Evolutionary conservation across 2,113 vertebrate species (phyloP).

Genomic region (Oriolus oriolus): DNA sequence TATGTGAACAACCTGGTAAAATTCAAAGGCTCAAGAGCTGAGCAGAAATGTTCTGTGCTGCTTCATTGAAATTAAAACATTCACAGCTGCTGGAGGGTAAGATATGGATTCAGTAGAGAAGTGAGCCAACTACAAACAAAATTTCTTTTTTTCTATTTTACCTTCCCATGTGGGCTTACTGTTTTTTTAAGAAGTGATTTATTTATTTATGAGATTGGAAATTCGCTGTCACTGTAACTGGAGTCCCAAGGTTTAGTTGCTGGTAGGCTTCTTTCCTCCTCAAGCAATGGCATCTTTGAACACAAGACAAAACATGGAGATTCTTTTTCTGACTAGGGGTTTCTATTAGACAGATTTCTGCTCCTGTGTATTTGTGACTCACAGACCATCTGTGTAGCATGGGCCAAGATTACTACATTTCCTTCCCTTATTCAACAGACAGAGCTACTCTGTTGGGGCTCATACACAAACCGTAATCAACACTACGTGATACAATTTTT

Average conservation of each 20-base stretch:
- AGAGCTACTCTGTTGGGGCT: slow-evolving; percentile 21
- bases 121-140: neutral
- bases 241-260: neutral
- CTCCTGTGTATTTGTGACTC: slow-evolving; percentile 38
- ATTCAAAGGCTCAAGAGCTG: neutral
- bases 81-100: neutral
- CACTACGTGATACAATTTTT: slow-evolving; percentile 20
- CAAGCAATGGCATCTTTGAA: neutral
- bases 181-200: neutral
- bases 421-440: slow-evolving; percentile 20
- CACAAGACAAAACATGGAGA: neutral
- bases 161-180: neutral
- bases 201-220: neutral
- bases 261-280: neutral
- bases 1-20: neutral
- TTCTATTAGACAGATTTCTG: slow-evolving; percentile 30
- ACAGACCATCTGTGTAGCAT: slow-evolving; percentile 34
- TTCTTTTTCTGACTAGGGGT: neutral
- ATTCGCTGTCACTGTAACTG: neutral
- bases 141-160: neutral
- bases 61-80: neutral
- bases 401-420: slow-evolving; percentile 47
- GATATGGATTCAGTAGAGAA: neutral
- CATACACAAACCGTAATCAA: slow-evolving; percentile 54
- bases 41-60: neutral